These are phyloP conservation scores for Listronotus oregonensis DNA, from an alignment of 1,140 invertebrate genomes.

Conservation along the genomic window DNA sequence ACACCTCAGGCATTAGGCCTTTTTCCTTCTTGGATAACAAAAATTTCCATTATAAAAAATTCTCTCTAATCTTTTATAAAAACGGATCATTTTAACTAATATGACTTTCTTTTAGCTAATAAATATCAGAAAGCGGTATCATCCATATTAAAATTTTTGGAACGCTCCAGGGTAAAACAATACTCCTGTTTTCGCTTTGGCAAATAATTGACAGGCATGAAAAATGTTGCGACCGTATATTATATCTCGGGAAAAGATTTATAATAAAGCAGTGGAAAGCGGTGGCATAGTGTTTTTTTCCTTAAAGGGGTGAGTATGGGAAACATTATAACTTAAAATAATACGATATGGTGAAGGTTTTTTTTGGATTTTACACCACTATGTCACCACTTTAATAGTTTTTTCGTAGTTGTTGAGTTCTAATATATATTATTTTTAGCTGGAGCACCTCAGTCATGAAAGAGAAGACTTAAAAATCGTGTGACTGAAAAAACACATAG, in stretches of 20 bases:
- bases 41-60: too few relatives aligned
- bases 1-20: too few relatives aligned
- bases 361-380: background rate
- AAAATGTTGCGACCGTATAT: conserved; percentile 28
- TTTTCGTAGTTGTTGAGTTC: too few relatives aligned
- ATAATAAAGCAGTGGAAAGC: conserved; percentile 23
- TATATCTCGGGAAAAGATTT: conserved; percentile 22
- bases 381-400: too few relatives aligned
- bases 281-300: conserved; percentile 8
- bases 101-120: conserved; percentile 23
- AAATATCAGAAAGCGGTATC: conserved; percentile 29
- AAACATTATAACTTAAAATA: background rate
- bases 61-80: too few relatives aligned
- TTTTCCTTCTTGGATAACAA: too few relatives aligned
- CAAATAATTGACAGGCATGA: conserved; percentile 31
- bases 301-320: background rate
- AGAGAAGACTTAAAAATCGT: too few relatives aligned
- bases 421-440: too few relatives aligned
- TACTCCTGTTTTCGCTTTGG: conserved; percentile 24
- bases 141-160: conserved; percentile 29
- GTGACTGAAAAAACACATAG: too few relatives aligned
- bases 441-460: too few relatives aligned
- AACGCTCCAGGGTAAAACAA: conserved; percentile 19
- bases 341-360: background rate
- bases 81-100: background rate